Conservation (phyloP, 2,888 invertebrate species). For the Craniophora ligustri region DNA sequence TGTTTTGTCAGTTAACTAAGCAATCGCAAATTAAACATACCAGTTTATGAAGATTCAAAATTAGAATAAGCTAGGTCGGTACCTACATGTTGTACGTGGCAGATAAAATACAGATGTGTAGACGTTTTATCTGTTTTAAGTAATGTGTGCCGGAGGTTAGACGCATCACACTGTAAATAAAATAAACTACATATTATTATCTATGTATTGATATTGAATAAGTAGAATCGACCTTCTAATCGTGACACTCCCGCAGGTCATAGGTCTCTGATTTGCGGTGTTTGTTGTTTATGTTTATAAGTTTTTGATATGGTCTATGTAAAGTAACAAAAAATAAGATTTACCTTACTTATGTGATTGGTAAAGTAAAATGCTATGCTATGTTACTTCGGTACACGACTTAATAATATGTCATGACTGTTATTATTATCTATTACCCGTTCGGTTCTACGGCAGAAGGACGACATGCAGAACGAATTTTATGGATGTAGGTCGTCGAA, state of each 20-base stretch:
- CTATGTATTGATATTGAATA: slow-evolving; percentile 7
- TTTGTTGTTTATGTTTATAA: slow-evolving; percentile 25
- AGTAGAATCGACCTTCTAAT: slow-evolving; percentile 35
- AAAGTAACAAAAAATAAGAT: too few species aligned
- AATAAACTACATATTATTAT: background rate
- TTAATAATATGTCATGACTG: background rate
- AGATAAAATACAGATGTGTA: too few species aligned
- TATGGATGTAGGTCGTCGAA: too few species aligned
- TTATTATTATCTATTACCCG: background rate
- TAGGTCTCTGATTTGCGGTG: slow-evolving; percentile 27
- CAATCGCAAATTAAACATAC: background rate
- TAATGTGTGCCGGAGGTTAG: background rate
- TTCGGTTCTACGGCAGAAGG: too few species aligned
- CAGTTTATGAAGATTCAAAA: background rate
- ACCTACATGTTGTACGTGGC: too few species aligned
- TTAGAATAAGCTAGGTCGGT: background rate
- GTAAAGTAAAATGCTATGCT: too few species aligned
- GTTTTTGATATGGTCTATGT: background rate
- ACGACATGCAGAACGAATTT: too few species aligned
- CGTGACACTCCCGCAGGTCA: slow-evolving; percentile 38
- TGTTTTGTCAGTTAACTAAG: slow-evolving; percentile 10
- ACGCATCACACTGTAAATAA: slow-evolving; percentile 6
- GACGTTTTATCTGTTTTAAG: background rate
- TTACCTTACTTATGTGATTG: too few species aligned
- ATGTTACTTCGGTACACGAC: too few species aligned